Evolutionary conservation across 2,113 vertebrate species (phyloP), one percentile per base, ranked within the genome.

Genomic region (Pseudolaguvia tuberculata): DNA sequence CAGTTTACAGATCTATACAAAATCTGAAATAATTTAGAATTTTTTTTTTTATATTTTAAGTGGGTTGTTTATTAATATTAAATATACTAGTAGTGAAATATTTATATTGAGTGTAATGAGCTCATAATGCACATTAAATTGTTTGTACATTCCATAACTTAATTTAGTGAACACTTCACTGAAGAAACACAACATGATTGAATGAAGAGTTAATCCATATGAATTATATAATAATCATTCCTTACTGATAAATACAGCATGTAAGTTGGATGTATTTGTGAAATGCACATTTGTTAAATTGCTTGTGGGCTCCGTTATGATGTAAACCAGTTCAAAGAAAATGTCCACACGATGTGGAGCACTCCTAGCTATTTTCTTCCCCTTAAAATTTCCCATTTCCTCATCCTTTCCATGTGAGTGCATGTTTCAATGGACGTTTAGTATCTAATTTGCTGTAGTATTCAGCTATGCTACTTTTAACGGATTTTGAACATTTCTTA

Each of bases 341-440:
- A 79, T 83, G 79, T 85, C 76, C 76, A 79, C 79, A 79, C 80
- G 73, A 78, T 72, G 73, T 82, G 82, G 50, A 75, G 84, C 85
- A 83, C 87, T 89, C 86, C 84, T 86, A 77, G 83, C 86, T 50
- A 80, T 85, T 83, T 83, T 80, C 84, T 83, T 84, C 80, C 84
- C 86, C 81, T 87, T 87, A 81, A 85, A 77, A 72, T 78, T 85
- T 62, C 82, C 79, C 63, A 80, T 79, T 75, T 75, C 67, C 83
- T 84, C 81, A 84, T 84, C 79, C 84, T 82, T 87, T 42, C 5
- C 82, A 83, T 80, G 78, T 83, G 89, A 87, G 87, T 92, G 92
- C 92, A 93, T 93, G 92, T 88, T 86, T 83, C 61, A 76, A 88
- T 92, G 83, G 88, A 91, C 88, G 89, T 93, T 81, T 83, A 87